Conservation (phyloP, 2,113 vertebrate species). For the Sturnus vulgaris region DNA sequence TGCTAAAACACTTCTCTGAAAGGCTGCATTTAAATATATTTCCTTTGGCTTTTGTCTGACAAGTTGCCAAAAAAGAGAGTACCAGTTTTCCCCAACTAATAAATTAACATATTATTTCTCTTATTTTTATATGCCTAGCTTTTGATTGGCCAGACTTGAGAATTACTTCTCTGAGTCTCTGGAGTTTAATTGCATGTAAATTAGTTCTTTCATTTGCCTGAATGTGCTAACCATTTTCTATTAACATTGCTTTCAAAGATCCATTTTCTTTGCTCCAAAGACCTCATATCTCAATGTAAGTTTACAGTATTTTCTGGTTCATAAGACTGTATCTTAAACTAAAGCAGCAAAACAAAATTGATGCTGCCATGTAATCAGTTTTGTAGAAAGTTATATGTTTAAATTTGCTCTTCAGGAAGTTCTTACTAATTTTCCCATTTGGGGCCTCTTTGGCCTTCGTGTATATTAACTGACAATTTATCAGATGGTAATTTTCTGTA, state of each 20-base stretch:
- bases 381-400: neutral
- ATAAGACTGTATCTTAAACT: neutral
- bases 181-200: neutral
- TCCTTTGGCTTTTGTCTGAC: neutral
- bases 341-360: neutral
- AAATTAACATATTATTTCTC: neutral
- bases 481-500: neutral
- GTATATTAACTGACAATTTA: neutral
- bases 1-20: neutral
- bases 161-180: neutral
- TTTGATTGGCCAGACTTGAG: neutral
- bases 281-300: neutral
- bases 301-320: neutral
- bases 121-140: neutral
- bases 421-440: neutral
- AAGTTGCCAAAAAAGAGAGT: neutral
- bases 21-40: neutral
- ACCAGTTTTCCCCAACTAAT: neutral
- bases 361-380: neutral
- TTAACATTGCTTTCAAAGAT: slow-evolving; percentile 1
- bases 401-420: neutral
- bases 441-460: neutral
- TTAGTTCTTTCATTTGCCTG: neutral
- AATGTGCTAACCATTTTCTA: neutral
- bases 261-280: neutral